Evolutionary conservation across 2,113 vertebrate genomes (phyloP).

Genomic region (Notothenia rossii): DNA sequence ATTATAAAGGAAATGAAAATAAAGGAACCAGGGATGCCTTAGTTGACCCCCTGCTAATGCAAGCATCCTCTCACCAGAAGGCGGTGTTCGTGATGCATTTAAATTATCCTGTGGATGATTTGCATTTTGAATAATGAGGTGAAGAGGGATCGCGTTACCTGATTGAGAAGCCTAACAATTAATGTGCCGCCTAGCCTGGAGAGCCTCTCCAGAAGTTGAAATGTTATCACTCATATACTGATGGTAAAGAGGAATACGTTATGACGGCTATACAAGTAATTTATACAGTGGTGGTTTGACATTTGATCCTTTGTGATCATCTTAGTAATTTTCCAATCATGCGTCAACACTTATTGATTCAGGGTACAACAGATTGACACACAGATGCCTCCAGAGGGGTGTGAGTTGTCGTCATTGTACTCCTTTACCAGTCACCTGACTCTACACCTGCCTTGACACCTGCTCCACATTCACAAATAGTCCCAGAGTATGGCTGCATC

Average conservation of each 20-base stretch:
- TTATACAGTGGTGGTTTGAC: too few species aligned
- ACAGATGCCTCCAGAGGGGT: not conserved
- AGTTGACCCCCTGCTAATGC: constrained; percentile 52
- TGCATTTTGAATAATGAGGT: constrained; percentile 58
- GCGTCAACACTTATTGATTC: constrained; percentile 17
- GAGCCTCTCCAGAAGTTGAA: constrained; percentile 1
- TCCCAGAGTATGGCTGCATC: too few species aligned
- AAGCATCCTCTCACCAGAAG: constrained; percentile 27
- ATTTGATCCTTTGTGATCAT: constrained; percentile 18
- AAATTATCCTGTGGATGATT: constrained; percentile 42
- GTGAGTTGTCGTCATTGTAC: too few species aligned
- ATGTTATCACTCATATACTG: constrained; percentile 35
- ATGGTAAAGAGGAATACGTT: constrained; percentile 26
- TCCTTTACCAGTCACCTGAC: too few species aligned
- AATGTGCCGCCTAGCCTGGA: constrained; percentile 2
- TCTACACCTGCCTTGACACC: too few species aligned
- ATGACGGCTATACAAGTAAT: constrained; percentile 27
- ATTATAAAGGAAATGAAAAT: constrained; percentile 67
- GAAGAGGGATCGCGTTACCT: constrained; percentile 12
- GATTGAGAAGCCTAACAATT: constrained; percentile 36
- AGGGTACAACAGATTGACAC: not conserved
- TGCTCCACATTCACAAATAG: too few species aligned
- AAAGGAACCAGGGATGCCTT: constrained; percentile 50
- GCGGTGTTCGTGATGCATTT: constrained; percentile 41
- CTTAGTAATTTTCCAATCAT: constrained; percentile 19